Evolutionary conservation across 2,797 vertebrate species (phyloP).

Genomic region (Onychomys arenicola): DNA sequence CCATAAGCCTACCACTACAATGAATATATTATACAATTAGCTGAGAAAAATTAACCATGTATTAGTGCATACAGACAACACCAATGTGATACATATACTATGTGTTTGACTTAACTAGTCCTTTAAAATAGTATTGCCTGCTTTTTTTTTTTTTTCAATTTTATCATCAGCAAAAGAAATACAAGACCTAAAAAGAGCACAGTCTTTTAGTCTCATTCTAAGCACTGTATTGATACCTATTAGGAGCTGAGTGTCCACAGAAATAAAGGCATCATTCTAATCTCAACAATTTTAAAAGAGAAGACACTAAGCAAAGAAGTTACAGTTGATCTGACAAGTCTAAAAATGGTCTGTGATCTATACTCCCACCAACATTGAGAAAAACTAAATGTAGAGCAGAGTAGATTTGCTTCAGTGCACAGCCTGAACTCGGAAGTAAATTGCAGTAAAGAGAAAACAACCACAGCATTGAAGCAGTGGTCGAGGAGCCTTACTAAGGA

Average conservation of each 20-base stretch:
- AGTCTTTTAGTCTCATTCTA: constrained; percentile 18
- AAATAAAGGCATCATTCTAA: constrained; percentile 17
- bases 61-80: background rate
- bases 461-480: background rate
- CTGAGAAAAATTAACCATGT: background rate
- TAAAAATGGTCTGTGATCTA: background rate
- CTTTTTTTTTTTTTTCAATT: background rate
- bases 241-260: background rate
- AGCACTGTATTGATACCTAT: background rate
- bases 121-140: constrained; percentile 48
- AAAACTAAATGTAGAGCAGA: background rate
- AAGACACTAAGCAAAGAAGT: constrained; percentile 3
- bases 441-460: background rate
- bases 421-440: constrained; percentile 9
- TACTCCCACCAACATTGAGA: background rate
- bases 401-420: background rate
- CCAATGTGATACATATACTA: background rate
- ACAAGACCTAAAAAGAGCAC: background rate
- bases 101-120: background rate
- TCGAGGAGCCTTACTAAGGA: background rate
- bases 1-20: constrained; percentile 4
- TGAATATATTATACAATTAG: background rate
- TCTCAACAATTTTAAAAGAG: background rate
- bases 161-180: constrained; percentile 32
- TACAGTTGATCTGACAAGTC: background rate